Conservation (phyloP, 2,888 invertebrate genomes). For the Stomorhina lunata region DNA sequence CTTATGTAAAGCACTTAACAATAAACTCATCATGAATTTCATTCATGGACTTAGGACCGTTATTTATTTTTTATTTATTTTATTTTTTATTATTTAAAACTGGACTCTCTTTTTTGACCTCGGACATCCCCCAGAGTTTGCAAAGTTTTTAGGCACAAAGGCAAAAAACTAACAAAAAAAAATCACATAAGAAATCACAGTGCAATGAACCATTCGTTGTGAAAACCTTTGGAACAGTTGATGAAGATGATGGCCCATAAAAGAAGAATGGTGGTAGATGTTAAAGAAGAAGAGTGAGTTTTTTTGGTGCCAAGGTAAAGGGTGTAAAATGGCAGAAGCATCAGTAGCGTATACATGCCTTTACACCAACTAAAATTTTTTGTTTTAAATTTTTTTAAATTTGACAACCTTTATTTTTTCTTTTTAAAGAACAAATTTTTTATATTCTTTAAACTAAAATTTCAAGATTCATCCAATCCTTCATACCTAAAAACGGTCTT, state of each 20-base stretch:
- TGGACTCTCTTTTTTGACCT: neutral
- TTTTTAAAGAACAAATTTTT: too few relatives aligned
- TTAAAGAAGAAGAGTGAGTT: conserved; percentile 17
- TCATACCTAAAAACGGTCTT: too few relatives aligned
- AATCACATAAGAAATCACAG: conserved; percentile 73
- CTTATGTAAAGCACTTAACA: conserved; percentile 43
- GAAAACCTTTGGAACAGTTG: conserved; percentile 58
- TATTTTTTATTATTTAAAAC: neutral
- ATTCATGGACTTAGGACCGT: conserved; percentile 38
- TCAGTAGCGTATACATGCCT: conserved; percentile 15
- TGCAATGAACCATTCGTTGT: conserved; percentile 76
- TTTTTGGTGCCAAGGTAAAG: conserved; percentile 32
- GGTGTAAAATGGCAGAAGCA: too few relatives aligned
- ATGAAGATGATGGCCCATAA: conserved; percentile 31
- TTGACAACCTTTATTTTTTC: too few relatives aligned
- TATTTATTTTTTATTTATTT: neutral
- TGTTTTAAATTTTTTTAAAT: neutral
- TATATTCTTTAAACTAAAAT: too few relatives aligned
- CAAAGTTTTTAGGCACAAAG: neutral
- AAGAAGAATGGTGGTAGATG: conserved; percentile 28
- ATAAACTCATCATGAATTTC: conserved; percentile 45
- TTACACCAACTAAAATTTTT: neutral
- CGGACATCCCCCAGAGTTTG: neutral
- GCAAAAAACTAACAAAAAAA: neutral
- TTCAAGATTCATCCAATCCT: too few relatives aligned